Evolutionary conservation across 2,888 invertebrate species (phyloP).

Genomic region (Tryphoninae sp.): DNA sequence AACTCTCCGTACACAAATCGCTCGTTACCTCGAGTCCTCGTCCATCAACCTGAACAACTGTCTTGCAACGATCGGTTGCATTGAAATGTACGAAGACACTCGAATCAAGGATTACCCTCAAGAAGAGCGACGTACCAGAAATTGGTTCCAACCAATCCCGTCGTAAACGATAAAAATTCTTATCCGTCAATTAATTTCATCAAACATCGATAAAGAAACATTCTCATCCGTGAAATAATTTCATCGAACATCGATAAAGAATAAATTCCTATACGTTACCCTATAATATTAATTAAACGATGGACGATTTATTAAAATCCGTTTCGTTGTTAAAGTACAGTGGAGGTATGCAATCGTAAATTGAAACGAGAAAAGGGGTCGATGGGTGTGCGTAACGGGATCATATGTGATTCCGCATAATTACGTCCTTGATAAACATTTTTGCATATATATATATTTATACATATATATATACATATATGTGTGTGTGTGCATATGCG

Average conservation of each 20-base stretch:
- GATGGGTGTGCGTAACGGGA: not conserved
- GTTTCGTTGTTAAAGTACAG: too few relatives aligned
- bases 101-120: conserved; percentile 32
- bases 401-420: not conserved
- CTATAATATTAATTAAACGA: too few relatives aligned
- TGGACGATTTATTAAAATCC: too few relatives aligned
- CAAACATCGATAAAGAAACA: not conserved
- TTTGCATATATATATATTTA: not conserved
- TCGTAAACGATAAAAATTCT: not conserved
- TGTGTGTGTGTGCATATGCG: not conserved
- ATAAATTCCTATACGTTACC: too few relatives aligned
- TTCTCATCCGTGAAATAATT: not conserved
- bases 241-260: not conserved
- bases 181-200: not conserved
- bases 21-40: not conserved
- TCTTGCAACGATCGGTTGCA: conserved; percentile 23
- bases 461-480: not conserved
- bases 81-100: conserved; percentile 45
- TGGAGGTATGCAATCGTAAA: not conserved
- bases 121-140: conserved; percentile 10
- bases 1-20: too few relatives aligned
- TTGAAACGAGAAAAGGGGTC: not conserved
- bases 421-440: conserved; percentile 7
- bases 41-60: not conserved
- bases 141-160: conserved; percentile 2